Conservation (phyloP, 2,797 vertebrate species). For the Paedocypris micromegethes region DNA sequence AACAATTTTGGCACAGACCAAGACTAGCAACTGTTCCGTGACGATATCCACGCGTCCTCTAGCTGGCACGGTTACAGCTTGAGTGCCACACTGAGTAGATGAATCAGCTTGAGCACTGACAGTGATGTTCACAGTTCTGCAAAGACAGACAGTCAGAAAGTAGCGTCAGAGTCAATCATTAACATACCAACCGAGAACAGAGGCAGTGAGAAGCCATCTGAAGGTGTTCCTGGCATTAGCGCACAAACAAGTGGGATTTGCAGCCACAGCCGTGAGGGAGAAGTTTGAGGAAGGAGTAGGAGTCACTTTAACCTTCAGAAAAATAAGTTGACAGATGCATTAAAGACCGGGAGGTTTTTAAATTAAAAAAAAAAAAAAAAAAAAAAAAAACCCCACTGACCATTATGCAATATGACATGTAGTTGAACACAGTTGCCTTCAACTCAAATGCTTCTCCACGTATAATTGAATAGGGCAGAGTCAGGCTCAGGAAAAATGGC, state of each 20-base stretch:
- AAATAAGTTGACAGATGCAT: background rate
- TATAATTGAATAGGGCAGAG: constrained; percentile 8
- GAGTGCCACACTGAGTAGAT: constrained; percentile 55
- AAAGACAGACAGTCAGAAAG: background rate
- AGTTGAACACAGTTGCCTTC: background rate
- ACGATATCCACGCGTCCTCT: constrained; percentile 64
- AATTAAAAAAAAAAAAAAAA: too few relatives aligned
- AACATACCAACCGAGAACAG: constrained; percentile 4
- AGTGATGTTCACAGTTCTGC: background rate
- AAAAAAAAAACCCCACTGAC: background rate
- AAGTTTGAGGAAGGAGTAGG: background rate
- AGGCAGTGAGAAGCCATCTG: background rate
- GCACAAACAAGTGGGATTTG: background rate
- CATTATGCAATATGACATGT: constrained; percentile 2
- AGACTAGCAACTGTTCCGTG: constrained; percentile 56
- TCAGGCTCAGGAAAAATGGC: constrained; percentile 14
- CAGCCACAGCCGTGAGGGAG: background rate
- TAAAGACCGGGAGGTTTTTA: background rate
- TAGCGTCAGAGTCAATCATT: background rate
- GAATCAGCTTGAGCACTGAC: constrained; percentile 49
- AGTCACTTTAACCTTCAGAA: constrained; percentile 8
- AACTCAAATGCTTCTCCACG: constrained; percentile 10
- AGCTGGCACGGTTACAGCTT: constrained; percentile 56
- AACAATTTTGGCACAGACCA: constrained; percentile 41
- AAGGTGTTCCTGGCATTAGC: constrained; percentile 7